A percentile compares a stretch with the other conserved stretches of the same genome.
Evolutionary conservation across 2,797 vertebrate species (phyloP).

Genomic region (Cryptoblepharus egeriae): DNA sequence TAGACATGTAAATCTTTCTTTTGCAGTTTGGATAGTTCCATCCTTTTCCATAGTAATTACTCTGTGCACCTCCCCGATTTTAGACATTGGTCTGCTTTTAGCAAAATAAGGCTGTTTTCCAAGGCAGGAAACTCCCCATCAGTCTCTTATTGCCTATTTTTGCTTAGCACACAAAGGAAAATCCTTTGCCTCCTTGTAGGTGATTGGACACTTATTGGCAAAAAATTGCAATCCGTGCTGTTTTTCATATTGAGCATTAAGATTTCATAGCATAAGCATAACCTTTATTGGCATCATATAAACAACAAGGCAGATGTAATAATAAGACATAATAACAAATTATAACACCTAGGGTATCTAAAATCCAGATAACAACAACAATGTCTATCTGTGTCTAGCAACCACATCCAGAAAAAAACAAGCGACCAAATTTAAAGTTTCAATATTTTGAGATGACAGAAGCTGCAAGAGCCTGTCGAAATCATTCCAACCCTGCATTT

Average conservation of each 20-base stretch:
- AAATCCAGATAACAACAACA: no score
- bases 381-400: no score
- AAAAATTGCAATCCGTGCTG: neutral
- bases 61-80: neutral
- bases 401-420: no score
- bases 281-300: no score
- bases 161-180: neutral
- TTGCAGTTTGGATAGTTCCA: neutral
- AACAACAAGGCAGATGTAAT: no score
- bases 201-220: neutral
- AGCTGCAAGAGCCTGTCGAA: no score
- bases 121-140: neutral
- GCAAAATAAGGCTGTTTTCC: constrained; percentile 13
- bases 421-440: no score
- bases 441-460: no score
- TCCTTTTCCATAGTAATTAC: neutral
- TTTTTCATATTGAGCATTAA: neutral
- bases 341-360: no score
- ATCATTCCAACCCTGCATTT: no score
- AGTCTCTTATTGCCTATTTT: neutral
- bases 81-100: constrained; percentile 17
- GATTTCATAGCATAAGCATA: no score
- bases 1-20: neutral
- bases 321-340: no score
- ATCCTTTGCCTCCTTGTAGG: neutral